Percentiles rank a stretch among this genome's conserved stretches.
Evolutionary conservation across 2,888 invertebrate genomes (phyloP).

Genomic region (Ametastegia equiseti): DNA sequence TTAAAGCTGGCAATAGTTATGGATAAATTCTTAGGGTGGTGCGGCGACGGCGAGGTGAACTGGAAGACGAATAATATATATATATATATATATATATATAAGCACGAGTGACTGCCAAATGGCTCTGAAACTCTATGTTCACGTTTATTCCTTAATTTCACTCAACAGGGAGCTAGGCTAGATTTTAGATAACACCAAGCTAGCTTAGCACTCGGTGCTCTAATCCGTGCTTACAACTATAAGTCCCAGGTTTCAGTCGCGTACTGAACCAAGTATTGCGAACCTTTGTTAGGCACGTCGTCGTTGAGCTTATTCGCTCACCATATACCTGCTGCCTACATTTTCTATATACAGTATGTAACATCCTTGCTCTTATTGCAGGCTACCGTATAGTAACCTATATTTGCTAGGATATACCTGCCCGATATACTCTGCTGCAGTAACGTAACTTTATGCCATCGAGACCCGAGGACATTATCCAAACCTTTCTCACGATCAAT

Average conservation of each 20-base stretch:
- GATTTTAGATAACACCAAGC: constrained; percentile 37
- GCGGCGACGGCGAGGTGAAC: neutral
- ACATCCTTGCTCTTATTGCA: neutral
- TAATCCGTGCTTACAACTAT: constrained; percentile 43
- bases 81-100: too few species aligned
- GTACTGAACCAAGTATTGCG: constrained; percentile 16
- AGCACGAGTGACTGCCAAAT: neutral
- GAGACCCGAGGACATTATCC: too few species aligned
- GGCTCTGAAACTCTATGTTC: neutral
- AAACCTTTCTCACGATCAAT: too few species aligned
- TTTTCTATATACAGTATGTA: neutral
- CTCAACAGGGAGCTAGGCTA: constrained; percentile 29
- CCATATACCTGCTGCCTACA: neutral
- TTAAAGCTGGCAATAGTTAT: neutral
- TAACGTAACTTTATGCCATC: too few species aligned
- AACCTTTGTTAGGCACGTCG: constrained; percentile 6
- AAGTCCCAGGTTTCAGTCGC: constrained; percentile 36
- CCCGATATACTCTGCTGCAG: too few species aligned
- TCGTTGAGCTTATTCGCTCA: neutral
- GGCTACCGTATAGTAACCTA: neutral
- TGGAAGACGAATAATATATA: neutral
- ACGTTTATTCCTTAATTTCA: constrained; percentile 36
- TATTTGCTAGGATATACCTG: neutral
- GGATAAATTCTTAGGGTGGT: neutral
- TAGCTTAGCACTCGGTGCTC: constrained; percentile 21